phyloP scores from a whole-genome alignment of 2,888 invertebrate species.

The Odontocerum albicorne region DNA sequence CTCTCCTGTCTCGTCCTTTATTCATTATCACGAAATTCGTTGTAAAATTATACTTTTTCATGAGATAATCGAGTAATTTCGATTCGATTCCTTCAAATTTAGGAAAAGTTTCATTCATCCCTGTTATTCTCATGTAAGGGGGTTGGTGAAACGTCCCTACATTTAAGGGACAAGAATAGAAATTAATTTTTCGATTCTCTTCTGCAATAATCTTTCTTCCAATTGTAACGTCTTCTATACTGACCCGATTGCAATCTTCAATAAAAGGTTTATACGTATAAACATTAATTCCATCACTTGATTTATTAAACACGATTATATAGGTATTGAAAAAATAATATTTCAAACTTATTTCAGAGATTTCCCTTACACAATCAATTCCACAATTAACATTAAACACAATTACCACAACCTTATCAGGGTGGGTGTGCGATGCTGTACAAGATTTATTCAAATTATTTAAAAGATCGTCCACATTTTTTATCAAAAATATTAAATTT shows the following conservation, averaged over 20 bases:
- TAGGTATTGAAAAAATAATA: neutral
- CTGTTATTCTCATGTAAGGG: neutral
- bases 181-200: neutral
- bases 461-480: neutral
- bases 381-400: neutral
- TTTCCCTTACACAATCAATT: neutral
- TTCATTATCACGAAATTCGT: neutral
- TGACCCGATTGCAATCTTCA: neutral
- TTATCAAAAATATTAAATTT: neutral
- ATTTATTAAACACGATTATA: neutral
- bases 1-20: too few relatives aligned
- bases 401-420: neutral
- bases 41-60: neutral
- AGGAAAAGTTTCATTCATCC: too few relatives aligned
- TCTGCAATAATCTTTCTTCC: neutral
- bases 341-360: neutral
- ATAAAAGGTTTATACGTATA: constrained; percentile 8
- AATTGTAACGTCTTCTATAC: neutral
- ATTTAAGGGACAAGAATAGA: neutral
- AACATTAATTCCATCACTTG: neutral
- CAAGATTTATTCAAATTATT: constrained; percentile 6
- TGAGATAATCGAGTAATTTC: neutral
- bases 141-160: neutral
- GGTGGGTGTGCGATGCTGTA: neutral
- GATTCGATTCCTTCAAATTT: neutral